Percentiles rank a stretch among this genome's conserved stretches.
These are phyloP conservation scores for Vireo griseus DNA, from an alignment of 2,797 vertebrate species.

Conservation along the genomic window DNA sequence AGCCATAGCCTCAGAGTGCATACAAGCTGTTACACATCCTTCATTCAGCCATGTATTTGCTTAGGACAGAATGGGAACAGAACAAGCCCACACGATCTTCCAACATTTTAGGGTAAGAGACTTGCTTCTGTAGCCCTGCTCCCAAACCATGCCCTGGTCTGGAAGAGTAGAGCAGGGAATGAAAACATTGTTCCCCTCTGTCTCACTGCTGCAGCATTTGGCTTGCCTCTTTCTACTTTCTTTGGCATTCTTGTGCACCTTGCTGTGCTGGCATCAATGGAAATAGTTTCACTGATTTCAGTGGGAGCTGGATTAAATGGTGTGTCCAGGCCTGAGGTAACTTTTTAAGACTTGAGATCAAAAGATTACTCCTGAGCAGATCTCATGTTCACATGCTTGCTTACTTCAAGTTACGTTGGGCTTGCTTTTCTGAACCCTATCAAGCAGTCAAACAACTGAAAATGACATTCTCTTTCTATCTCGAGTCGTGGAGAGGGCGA, in stretches of 20 bases:
- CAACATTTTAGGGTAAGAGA: neutral
- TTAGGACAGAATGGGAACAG: neutral
- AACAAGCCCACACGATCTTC: neutral
- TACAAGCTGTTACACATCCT: neutral
- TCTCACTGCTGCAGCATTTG: neutral
- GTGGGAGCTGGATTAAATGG: neutral
- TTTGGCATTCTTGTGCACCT: neutral
- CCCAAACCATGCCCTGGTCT: neutral
- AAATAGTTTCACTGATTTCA: neutral
- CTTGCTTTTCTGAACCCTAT: neutral
- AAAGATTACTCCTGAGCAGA: neutral
- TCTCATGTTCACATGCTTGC: neutral
- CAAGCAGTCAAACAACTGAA: neutral
- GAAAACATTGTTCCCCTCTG: neutral
- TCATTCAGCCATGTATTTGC: neutral
- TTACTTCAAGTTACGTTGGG: fast-evolving
- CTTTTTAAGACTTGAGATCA: neutral
- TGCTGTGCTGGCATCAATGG: neutral
- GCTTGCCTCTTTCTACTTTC: neutral
- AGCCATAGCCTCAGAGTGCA: neutral
- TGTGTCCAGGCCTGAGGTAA: neutral
- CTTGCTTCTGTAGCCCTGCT: neutral
- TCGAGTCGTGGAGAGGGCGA: neutral
- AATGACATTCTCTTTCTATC: fast-evolving
- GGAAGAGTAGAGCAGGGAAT: neutral